Evolutionary conservation across 2,888 invertebrate genomes (phyloP).

Genomic region (Diaprepes abbreviatus): DNA sequence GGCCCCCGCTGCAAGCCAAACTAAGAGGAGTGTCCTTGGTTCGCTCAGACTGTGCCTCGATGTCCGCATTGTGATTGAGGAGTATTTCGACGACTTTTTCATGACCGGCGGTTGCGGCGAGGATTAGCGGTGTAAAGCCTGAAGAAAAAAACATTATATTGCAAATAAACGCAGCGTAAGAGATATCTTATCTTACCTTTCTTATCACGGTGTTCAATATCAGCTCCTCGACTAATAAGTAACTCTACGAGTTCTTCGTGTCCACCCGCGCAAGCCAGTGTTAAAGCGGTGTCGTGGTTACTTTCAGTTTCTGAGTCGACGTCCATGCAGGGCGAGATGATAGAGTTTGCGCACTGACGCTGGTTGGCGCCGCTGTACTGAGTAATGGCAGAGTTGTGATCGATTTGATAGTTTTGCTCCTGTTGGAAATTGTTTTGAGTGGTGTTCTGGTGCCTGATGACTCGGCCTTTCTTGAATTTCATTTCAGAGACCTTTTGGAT

Average conservation of each 20-base stretch:
- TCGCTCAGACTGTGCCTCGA: conserved; percentile 98
- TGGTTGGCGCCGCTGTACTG: conserved; percentile 60
- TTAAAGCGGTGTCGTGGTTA: conserved; percentile 98
- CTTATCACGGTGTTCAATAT: conserved; percentile 98
- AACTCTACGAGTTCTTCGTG: conserved; percentile 96
- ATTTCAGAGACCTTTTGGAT: conserved; percentile 59
- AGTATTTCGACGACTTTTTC: conserved; percentile 93
- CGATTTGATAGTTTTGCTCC: conserved; percentile 69
- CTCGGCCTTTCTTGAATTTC: conserved; percentile 64
- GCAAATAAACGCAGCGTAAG: background rate
- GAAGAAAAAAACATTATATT: background rate
- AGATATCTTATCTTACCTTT: conserved; percentile 69
- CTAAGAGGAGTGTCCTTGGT: conserved; percentile 99
- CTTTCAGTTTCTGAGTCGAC: conserved; percentile 98
- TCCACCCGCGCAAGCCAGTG: conserved; percentile 96
- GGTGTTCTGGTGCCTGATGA: conserved; percentile 67
- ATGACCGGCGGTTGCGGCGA: conserved; percentile 97
- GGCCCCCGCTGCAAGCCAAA: conserved; percentile 96
- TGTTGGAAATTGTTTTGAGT: conserved; percentile 64
- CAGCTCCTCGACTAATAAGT: conserved; percentile 90
- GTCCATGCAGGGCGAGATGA: conserved; percentile 77
- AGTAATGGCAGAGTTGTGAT: conserved; percentile 67
- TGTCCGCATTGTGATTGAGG: conserved; percentile 93
- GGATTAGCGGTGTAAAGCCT: conserved; percentile 96
- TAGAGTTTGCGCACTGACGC: conserved; percentile 48